Base-by-base conservation (phyloP, 1,140 invertebrate species). In the Nilaparvata lugens region DNA sequence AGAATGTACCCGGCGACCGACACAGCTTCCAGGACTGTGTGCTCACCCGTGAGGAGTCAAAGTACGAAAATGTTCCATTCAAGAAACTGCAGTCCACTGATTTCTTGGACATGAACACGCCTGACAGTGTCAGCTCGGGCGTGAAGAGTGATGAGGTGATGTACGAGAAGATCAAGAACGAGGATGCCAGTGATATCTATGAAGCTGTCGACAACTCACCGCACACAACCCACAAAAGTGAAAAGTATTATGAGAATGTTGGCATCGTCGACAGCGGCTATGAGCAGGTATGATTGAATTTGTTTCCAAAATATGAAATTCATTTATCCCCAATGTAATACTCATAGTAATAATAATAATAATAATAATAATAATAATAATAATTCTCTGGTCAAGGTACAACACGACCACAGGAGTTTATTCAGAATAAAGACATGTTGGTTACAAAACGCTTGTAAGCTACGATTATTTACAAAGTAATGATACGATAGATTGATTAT, bases 11-110 rank as follows among this genome's bases (percentile, higher is more conserved):
- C 28, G 31, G 52, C 11, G 56, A 62, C 25, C 42, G 61, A 2
- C 56, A 54, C 4, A 62, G 61, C 35, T 62, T 58, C 35, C 58
- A 53, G 61, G 61, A n/a, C n/a, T n/a, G n/a, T 31, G 25, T 58
- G 2, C 52, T 60, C 21, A 52, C 9, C n/a, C 38, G 38, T 40
- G 38, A 40, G 7, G 57, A 59, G 40, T 31, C 52, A 4, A 43
- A 59, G 28, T 59, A 59, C 21, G 57, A 59, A 18, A 59, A 59
- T 18, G 16, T 59, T 5, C 45, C 45, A 4, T 11, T 18, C 21
- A 18, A 5, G 1, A 48, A 18, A 23, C 45, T 48, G 2, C 16
- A 23, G 9, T 48, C 45, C 1, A 48, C 45, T 14, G 45, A 48
- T 6, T 48, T 48, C 21, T 16, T 48, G 14, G 21, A 23, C 45